These are phyloP conservation scores for Silvanus unidentatus DNA, from an alignment of 2,888 invertebrate species.

Conservation along the genomic window DNA sequence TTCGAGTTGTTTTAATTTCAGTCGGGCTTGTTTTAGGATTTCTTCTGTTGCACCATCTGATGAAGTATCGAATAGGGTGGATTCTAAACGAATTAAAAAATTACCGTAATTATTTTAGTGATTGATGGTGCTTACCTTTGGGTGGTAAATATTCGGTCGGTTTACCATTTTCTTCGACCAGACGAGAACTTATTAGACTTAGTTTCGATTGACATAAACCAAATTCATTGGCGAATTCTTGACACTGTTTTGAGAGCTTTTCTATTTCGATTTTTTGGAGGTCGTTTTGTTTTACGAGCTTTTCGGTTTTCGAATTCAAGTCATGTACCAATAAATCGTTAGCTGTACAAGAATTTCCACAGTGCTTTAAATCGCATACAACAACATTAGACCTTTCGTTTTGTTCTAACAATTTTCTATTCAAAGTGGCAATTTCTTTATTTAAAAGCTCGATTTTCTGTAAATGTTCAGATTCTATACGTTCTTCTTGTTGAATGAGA, in stretches of 20 bases:
- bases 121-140: too few species aligned
- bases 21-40: constrained; percentile 51
- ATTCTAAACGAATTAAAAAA: too few species aligned
- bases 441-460: too few species aligned
- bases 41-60: constrained; percentile 38
- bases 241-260: constrained; percentile 17
- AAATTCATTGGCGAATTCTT: constrained; percentile 23
- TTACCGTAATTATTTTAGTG: too few species aligned
- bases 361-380: constrained; percentile 4
- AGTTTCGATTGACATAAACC: constrained; percentile 24
- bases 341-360: constrained; percentile 4
- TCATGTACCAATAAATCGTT: constrained; percentile 2
- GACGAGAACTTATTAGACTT: constrained; percentile 18
- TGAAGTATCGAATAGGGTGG: too few species aligned
- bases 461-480: too few species aligned
- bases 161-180: constrained; percentile 7
- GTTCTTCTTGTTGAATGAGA: too few species aligned
- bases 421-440: too few species aligned
- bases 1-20: constrained; percentile 51
- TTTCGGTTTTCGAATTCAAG: constrained; percentile 7
- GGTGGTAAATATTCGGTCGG: too few species aligned
- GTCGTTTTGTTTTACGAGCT: constrained; percentile 12
- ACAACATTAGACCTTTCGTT: too few species aligned
- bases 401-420: too few species aligned
- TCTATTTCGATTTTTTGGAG: constrained; percentile 18